A percentile compares a stretch with the other conserved stretches of the same genome.
Evolutionary conservation across 2,888 invertebrate species (phyloP).

Genomic region (Acleris literana): DNA sequence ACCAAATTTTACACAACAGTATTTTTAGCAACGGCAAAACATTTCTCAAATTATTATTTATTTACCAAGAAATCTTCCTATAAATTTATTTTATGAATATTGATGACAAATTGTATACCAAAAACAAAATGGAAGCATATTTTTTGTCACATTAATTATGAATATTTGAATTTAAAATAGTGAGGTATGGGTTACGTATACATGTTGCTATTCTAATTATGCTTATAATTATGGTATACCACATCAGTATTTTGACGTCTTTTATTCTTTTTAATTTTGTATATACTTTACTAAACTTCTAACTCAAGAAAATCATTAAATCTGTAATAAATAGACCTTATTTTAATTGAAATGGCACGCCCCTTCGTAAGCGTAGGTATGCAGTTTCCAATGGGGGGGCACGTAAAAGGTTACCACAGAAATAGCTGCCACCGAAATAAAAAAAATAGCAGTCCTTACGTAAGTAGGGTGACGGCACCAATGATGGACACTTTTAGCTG

Average conservation of each 20-base stretch:
- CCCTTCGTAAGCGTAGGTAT: too few species aligned
- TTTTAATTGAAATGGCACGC: too few species aligned
- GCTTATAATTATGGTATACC: constrained; percentile 39
- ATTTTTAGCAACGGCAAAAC: constrained; percentile 2
- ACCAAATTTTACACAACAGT: not conserved
- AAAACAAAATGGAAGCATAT: constrained; percentile 32
- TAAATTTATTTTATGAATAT: not conserved
- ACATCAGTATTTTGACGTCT: constrained; percentile 33
- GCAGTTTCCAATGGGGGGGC: too few species aligned
- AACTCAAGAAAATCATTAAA: not conserved
- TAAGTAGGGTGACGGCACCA: too few species aligned
- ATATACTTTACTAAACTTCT: constrained; percentile 1
- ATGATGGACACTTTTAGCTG: too few species aligned
- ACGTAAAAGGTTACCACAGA: too few species aligned
- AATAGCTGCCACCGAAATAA: too few species aligned
- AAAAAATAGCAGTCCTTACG: too few species aligned
- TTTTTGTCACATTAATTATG: constrained; percentile 33
- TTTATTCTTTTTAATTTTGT: constrained; percentile 1
- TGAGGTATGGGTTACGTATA: constrained; percentile 87
- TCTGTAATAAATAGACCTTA: too few species aligned
- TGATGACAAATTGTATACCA: constrained; percentile 6
- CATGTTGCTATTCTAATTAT: constrained; percentile 68
- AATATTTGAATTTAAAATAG: constrained; percentile 61
- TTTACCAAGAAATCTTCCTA: not conserved
- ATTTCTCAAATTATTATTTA: not conserved